Evolutionary conservation across 1,140 invertebrate genomes (phyloP).

Genomic region (Pectinophora gossypiella): DNA sequence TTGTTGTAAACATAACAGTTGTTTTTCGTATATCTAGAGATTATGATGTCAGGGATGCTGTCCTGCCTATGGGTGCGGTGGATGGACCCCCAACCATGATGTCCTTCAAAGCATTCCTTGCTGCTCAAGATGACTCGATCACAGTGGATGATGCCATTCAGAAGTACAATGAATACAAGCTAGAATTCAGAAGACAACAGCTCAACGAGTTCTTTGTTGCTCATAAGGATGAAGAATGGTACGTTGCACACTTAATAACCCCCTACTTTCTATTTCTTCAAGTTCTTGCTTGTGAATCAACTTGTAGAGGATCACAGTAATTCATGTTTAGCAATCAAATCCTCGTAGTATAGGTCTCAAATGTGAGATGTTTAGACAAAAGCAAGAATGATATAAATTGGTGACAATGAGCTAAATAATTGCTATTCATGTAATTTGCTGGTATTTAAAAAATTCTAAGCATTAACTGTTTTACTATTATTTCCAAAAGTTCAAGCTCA

Average conservation of each 20-base stretch:
- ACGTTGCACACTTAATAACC: too few species aligned
- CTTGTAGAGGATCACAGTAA: too few species aligned
- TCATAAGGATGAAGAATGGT: conserved; percentile 99
- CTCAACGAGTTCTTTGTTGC: conserved; percentile 98
- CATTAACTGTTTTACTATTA: conserved; percentile 16
- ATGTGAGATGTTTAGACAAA: too few species aligned
- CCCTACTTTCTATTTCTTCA: too few species aligned
- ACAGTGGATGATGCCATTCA: conserved; percentile 97
- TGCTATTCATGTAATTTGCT: conserved; percentile 33
- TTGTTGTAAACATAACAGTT: too few species aligned
- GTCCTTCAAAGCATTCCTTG: conserved; percentile 97
- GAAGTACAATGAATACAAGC: conserved; percentile 99
- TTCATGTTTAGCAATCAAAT: too few species aligned
- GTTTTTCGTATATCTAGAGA: conserved; percentile 13
- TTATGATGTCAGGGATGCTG: conserved; percentile 57
- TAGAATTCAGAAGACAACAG: conserved; percentile 96
- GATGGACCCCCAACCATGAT: conserved; percentile 95
- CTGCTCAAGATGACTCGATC: conserved; percentile 97
- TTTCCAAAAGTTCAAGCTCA: neutral
- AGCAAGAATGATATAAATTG: too few species aligned
- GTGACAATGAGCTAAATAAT: too few species aligned
- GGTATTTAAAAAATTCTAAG: conserved; percentile 65
- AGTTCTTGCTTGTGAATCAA: too few species aligned
- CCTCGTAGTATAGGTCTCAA: too few species aligned
- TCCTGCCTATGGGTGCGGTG: conserved; percentile 59